Base-by-base conservation (phyloP, 2,113 vertebrate species). In the Reinhardtius hippoglossoides region DNA sequence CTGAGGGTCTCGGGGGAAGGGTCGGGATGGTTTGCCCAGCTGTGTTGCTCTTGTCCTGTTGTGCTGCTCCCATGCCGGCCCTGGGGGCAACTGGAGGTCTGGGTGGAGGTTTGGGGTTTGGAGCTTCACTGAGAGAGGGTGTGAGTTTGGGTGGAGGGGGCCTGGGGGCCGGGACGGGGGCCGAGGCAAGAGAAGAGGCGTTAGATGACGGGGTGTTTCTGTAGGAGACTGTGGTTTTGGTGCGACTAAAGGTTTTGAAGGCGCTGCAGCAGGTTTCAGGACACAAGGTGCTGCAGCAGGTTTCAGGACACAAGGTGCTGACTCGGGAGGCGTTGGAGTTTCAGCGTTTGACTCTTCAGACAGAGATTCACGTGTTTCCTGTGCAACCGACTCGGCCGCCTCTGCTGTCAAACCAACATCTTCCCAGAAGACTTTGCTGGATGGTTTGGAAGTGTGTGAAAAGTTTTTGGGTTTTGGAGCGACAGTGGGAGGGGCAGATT, bases 81-180 rank as follows among this genome's bases (percentile, higher is more conserved):
- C 96, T 93, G 15, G 92, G 89, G 37, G 93, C 75, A 5, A 90
- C 62, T 0, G 93, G 88, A 59, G 94, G 91, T 63, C 90, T 91
- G 31, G 94, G 92, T 0, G 91, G 88, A 37, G 70, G 75, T 69
- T 76, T 88, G 23, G 76, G 57, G 42, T 61, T 26, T 6, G 74
- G n/a, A 1, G 37, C 8, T 13, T 74, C 74, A 0, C 37, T 23
- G 40, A 40, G n/a, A 1, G 72, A 62, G 0, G 92, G 75, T n/a
- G 42, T 27, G 74, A 93, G 94, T 81, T 94, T 96, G 44, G 89
- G 92, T 54, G 94, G 52, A 5, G 95, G 75, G 16, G 96, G 95
- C 52, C 97, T 94, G 0, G 96, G 96, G 6, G 95, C 31, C 5
- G 48, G 15, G 46, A 27, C 4, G 5, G 37, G 27, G 57, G 0